phyloP scores from a whole-genome alignment of 2,113 vertebrate genomes.

The Phrynosoma platyrhinos region DNA sequence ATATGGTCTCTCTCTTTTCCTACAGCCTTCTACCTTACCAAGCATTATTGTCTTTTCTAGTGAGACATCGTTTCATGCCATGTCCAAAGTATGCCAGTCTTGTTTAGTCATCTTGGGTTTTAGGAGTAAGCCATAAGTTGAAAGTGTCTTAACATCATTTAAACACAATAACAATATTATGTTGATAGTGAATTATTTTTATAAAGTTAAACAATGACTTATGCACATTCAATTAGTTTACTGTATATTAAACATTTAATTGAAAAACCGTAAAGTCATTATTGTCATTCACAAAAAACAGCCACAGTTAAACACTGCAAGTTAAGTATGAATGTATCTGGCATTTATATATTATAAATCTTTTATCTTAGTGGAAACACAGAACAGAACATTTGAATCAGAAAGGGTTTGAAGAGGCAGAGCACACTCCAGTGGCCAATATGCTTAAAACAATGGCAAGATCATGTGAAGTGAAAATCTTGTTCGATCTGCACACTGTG shows the following conservation, averaged over 20 bases:
- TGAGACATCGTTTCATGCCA: no score
- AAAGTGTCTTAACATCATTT: no score
- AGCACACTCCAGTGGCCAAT: constrained; percentile 73
- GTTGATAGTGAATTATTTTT: constrained; percentile 70
- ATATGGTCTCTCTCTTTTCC: no score
- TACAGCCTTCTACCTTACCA: no score
- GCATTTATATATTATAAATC: constrained; percentile 71
- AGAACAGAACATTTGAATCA: constrained; percentile 44
- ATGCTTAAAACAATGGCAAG: constrained; percentile 29
- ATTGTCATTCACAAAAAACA: constrained; percentile 74
- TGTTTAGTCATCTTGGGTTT: no score
- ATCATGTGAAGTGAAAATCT: background rate
- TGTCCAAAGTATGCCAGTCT: no score
- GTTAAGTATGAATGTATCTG: constrained; percentile 71
- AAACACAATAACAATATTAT: constrained; percentile 63
- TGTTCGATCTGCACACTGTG: background rate
- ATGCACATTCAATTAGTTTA: constrained; percentile 71
- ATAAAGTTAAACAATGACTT: constrained; percentile 69
- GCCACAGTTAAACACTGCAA: constrained; percentile 67
- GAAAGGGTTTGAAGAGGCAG: constrained; percentile 52
- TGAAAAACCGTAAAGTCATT: constrained; percentile 75
- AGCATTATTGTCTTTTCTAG: no score
- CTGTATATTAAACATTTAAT: constrained; percentile 72
- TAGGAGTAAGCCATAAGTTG: no score
- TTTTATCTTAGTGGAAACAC: constrained; percentile 66